A percentile compares a stretch with the other conserved stretches of the same genome.
These are phyloP conservation scores for Gambusia affinis DNA, from an alignment of 2,113 vertebrate species.

Conservation along the genomic window DNA sequence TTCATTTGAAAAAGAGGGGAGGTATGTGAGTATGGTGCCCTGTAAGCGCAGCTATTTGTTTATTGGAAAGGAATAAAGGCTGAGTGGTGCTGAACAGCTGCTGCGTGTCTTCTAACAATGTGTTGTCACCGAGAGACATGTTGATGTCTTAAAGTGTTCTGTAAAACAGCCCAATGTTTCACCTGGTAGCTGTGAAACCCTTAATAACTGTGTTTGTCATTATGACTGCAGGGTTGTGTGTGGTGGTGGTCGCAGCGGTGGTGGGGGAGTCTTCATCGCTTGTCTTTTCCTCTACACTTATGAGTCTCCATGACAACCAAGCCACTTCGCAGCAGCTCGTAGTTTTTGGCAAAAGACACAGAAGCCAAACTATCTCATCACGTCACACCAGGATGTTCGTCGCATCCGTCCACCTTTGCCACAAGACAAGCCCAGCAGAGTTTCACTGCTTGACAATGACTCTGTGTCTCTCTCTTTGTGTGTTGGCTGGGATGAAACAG, in stretches of 20 bases:
- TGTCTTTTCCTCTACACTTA: conserved; percentile 64
- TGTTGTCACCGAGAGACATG: conserved; percentile 25
- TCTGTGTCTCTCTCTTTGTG: background rate
- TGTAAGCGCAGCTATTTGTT: conserved; percentile 1
- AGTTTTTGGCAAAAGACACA: conserved; percentile 49
- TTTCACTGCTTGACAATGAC: conserved; percentile 11
- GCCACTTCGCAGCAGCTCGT: conserved; percentile 52
- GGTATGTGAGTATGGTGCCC: background rate
- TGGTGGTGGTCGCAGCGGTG: background rate
- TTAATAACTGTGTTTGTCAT: conserved; percentile 59
- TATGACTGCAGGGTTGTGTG: conserved; percentile 39
- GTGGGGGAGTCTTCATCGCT: conserved; percentile 23
- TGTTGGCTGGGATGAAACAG: background rate
- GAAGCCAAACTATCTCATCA: conserved; percentile 50
- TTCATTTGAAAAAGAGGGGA: conserved; percentile 4
- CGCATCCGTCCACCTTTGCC: conserved; percentile 10
- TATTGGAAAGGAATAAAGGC: background rate
- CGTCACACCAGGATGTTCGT: conserved; percentile 20
- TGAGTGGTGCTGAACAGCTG: conserved; percentile 5
- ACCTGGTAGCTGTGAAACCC: conserved; percentile 29
- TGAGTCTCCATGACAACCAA: conserved; percentile 75
- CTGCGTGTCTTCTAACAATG: conserved; percentile 19
- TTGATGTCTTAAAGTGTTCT: conserved; percentile 39
- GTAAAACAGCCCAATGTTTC: conserved; percentile 35
- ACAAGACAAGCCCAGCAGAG: background rate